phyloP scores from a whole-genome alignment of 2,888 invertebrate genomes.

The Cheiracanthium punctorium region DNA sequence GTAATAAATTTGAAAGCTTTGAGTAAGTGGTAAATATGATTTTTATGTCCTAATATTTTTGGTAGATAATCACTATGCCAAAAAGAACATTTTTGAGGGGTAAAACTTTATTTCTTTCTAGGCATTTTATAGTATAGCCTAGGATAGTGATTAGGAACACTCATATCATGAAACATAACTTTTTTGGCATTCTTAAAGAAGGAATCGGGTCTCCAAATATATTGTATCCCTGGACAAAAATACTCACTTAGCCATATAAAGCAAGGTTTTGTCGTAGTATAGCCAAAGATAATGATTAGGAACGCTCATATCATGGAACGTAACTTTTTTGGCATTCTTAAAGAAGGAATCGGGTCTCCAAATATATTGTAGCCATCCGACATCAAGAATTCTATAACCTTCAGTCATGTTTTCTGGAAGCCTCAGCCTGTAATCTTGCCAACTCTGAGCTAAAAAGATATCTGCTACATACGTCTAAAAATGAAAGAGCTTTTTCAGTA shows the following conservation, averaged over 20 bases:
- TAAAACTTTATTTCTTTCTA: too few relatives aligned
- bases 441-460: conserved; percentile 93
- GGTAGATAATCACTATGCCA: too few relatives aligned
- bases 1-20: too few relatives aligned
- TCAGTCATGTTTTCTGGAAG: conserved; percentile 95
- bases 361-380: conserved; percentile 88
- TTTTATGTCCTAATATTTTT: too few relatives aligned
- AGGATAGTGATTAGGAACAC: conserved; percentile 93
- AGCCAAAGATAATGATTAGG: conserved; percentile 94
- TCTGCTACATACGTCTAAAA: conserved; percentile 93
- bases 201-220: conserved; percentile 94
- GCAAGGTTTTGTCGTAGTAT: conserved; percentile 91
- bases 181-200: conserved; percentile 93
- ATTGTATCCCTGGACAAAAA: too few relatives aligned
- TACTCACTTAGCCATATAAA: conserved; percentile 93
- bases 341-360: conserved; percentile 96
- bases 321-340: conserved; percentile 90
- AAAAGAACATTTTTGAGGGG: too few relatives aligned
- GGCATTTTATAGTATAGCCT: conserved; percentile 95
- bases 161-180: conserved; percentile 94
- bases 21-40: too few relatives aligned
- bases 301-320: conserved; percentile 95
- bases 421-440: conserved; percentile 91
- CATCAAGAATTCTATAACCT: conserved; percentile 91
- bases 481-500: not conserved